Evolutionary conservation across 2,888 invertebrate genomes (phyloP), one percentile per base, ranked within the genome.

Genomic region (Leptogaster cylindrica): DNA sequence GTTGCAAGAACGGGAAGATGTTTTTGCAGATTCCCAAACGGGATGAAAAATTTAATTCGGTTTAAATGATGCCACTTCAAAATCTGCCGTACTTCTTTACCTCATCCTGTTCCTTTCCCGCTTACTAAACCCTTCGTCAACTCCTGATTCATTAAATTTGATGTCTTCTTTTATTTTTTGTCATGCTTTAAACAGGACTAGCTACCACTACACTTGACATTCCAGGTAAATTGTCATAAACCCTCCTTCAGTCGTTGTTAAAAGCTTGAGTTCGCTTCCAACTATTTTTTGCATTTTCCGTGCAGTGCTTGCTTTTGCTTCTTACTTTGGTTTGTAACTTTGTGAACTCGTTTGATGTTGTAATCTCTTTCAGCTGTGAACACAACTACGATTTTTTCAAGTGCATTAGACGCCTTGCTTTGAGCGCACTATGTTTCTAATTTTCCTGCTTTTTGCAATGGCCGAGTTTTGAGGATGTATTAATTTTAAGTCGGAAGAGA

Each of bases 161-260:
- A 41, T 52, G 66, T 50, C 65, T 65, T 66, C 50, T 66, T 65
- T 65, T 36, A 52, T 66, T 36, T 55, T 36, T 27, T 55, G 58
- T 28, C 68, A 67, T 70, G 68, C 68, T 65, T 69, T 55, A 64
- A 69, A 66, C 71, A 72, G 72, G 72, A 72, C 72, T 72, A 71
- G 71, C 70, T 71, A 71, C 66, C 65, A 69, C 71, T 20, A 44
- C 39, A 67, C 66, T 70, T 66, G 69, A 69, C 58, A 68, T 71
- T 71, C 64, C 72, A 72, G 72, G 72, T 72, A 72, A 71, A 70
- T 66, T 67, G 65, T 46, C 69, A 28, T 63, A 27, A 64, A 25
- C 48, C 33, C 46, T 28, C 33, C 33, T 48, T n/a, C 41, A 48
- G 44, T 44, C 61, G 61, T 16, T 51, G 36, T 50, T 55, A 39